Evolutionary conservation across 1,140 invertebrate species (phyloP).

Genomic region (Tachypleus tridentatus): DNA sequence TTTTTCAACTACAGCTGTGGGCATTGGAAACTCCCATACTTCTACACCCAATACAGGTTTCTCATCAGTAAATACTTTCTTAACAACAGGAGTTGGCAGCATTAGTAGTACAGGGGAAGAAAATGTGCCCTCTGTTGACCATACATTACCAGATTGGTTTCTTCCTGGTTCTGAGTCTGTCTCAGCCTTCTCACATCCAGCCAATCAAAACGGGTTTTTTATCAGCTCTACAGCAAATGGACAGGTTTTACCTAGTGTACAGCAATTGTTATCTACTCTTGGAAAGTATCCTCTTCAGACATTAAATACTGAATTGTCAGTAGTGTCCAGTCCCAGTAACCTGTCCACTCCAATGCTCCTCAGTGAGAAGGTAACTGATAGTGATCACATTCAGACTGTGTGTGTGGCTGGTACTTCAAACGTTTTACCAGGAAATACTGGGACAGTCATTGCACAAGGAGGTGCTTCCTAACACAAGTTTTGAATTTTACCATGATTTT

Average conservation of each 20-base stretch:
- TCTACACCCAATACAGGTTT: slow-evolving; percentile 6
- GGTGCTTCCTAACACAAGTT: slow-evolving; percentile 19
- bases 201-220: slow-evolving; percentile 17
- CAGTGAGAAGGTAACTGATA: slow-evolving; percentile 11
- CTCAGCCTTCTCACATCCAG: slow-evolving; percentile 5
- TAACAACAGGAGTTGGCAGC: slow-evolving; percentile 8
- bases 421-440: slow-evolving; percentile 15
- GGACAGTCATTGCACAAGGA: slow-evolving; percentile 18
- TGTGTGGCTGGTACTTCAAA: slow-evolving; percentile 14
- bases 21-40: slow-evolving; percentile 4
- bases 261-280: slow-evolving; percentile 3
- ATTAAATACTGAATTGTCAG: slow-evolving; percentile 4
- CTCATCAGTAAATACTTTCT: slow-evolving; percentile 8
- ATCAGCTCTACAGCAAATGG: slow-evolving; percentile 6
- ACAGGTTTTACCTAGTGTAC: neutral
- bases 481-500: neutral
- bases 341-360: neutral
- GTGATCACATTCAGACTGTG: slow-evolving; percentile 15
- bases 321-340: slow-evolving; percentile 5
- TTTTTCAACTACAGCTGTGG: slow-evolving; percentile 1
- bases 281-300: slow-evolving; percentile 15
- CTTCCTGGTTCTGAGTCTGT: neutral
- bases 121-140: neutral
- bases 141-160: slow-evolving; percentile 14
- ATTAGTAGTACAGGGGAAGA: no score